A percentile compares a stretch with the other conserved stretches of the same genome.
Conservation (phyloP, 2,797 vertebrate genomes). For the Mormyrus proboscirostris region DNA sequence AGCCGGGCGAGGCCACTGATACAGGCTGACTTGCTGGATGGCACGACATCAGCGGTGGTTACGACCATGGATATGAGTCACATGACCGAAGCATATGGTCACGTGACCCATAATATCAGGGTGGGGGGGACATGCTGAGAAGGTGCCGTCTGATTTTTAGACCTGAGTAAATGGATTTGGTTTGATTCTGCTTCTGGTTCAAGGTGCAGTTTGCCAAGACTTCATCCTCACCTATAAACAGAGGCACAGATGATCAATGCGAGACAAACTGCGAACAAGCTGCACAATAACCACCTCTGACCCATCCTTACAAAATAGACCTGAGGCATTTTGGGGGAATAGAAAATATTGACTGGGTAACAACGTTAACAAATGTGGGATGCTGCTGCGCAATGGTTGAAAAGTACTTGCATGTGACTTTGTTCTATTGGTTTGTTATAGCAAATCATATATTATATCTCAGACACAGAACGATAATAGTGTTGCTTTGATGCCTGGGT, state of each 20-base stretch:
- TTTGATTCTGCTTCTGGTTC: background rate
- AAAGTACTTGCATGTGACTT: background rate
- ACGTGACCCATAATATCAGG: slow-evolving; percentile 27
- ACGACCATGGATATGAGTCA: background rate
- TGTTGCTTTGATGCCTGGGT: background rate
- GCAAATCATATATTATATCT: slow-evolving; percentile 14
- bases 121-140: slow-evolving; percentile 26
- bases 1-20: background rate
- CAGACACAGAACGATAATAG: background rate
- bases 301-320: background rate
- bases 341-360: background rate
- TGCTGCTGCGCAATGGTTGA: background rate
- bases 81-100: background rate
- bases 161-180: slow-evolving; percentile 33
- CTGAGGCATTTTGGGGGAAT: background rate
- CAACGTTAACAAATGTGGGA: background rate
- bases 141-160: slow-evolving; percentile 36
- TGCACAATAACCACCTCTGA: background rate
- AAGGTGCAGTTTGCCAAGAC: background rate
- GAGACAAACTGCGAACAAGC: background rate
- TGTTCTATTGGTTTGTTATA: background rate
- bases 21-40: background rate
- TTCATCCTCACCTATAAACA: background rate
- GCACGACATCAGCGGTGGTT: background rate
- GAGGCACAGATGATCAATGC: background rate